These are phyloP conservation scores for Galeopsomyia nigrocyanea DNA, from an alignment of 2,888 invertebrate genomes.

Conservation along the genomic window DNA sequence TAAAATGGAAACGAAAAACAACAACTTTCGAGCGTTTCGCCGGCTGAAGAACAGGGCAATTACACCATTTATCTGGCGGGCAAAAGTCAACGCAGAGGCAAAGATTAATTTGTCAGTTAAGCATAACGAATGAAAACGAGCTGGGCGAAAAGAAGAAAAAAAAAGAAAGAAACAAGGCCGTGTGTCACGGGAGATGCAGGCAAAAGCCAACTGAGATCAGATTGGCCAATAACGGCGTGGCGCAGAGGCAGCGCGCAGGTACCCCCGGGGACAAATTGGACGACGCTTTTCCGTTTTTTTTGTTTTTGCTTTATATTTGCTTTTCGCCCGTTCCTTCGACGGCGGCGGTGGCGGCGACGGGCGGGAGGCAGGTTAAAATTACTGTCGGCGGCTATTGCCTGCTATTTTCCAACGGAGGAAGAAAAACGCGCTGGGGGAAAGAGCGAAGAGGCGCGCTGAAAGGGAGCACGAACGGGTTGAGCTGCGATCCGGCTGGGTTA, in stretches of 20 bases:
- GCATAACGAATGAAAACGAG: slow-evolving; percentile 25
- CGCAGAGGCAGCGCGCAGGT: slow-evolving; percentile 1
- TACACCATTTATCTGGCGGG: not conserved
- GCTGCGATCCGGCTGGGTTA: slow-evolving; percentile 52
- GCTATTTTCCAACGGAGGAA: slow-evolving; percentile 39
- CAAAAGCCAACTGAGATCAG: slow-evolving; percentile 28
- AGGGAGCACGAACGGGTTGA: slow-evolving; percentile 16
- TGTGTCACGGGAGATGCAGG: slow-evolving; percentile 12
- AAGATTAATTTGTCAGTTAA: slow-evolving; percentile 29
- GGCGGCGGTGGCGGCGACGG: not conserved
- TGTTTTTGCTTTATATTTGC: slow-evolving; percentile 25
- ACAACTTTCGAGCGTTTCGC: not conserved
- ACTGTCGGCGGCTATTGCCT: slow-evolving; percentile 39
- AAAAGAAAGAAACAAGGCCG: not conserved
- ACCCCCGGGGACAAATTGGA: slow-evolving; percentile 36
- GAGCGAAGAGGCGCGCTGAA: not conserved
- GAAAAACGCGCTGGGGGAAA: slow-evolving; percentile 33
- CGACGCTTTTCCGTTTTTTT: not conserved
- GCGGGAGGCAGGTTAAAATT: slow-evolving; percentile 33
- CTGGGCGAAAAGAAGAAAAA: not conserved
- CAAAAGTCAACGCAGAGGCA: not conserved
- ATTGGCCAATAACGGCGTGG: slow-evolving; percentile 30
- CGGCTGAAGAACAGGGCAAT: not conserved
- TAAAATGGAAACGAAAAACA: not conserved
- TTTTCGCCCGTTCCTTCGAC: slow-evolving; percentile 20